These are phyloP conservation scores for Brenthis daphne DNA, from an alignment of 2,888 invertebrate species.

Conservation along the genomic window DNA sequence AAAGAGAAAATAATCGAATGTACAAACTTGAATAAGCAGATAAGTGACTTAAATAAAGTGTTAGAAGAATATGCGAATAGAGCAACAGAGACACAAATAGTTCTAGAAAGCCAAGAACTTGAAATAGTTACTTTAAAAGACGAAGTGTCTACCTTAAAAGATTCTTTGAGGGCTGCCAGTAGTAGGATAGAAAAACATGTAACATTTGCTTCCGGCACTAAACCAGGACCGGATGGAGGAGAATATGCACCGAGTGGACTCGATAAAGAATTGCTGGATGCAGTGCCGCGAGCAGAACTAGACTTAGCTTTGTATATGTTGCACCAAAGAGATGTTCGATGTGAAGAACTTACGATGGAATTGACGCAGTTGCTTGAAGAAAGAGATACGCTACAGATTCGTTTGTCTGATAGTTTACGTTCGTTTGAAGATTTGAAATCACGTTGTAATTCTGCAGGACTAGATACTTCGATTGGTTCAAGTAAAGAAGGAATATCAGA, in stretches of 20 bases:
- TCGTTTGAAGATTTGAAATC: conserved; percentile 84
- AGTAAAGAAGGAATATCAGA: conserved; percentile 60
- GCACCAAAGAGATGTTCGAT: conserved; percentile 92
- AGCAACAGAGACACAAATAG: conserved; percentile 81
- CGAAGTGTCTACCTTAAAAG: conserved; percentile 76
- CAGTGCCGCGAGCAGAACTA: conserved; percentile 84
- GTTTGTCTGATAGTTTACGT: conserved; percentile 90
- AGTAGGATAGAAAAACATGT: conserved; percentile 74
- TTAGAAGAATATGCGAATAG: conserved; percentile 81
- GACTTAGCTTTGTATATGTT: conserved; percentile 92
- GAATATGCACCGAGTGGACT: conserved; percentile 42
- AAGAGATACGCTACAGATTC: conserved; percentile 91
- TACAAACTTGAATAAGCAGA: conserved; percentile 72
- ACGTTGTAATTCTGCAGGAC: conserved; percentile 53
- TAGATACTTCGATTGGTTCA: conserved; percentile 55
- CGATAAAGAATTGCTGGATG: conserved; percentile 63
- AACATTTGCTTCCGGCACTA: conserved; percentile 73
- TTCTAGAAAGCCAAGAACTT: conserved; percentile 86
- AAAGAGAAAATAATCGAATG: conserved; percentile 74
- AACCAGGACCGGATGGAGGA: conserved; percentile 54
- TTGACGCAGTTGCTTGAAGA: conserved; percentile 92
- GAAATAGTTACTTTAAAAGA: conserved; percentile 88
- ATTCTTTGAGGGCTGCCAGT: conserved; percentile 55
- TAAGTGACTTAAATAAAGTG: conserved; percentile 77
- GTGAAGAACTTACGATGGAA: conserved; percentile 93